Evolutionary conservation across 2,113 vertebrate species (phyloP).

Genomic region (Cheirogaleus medius): DNA sequence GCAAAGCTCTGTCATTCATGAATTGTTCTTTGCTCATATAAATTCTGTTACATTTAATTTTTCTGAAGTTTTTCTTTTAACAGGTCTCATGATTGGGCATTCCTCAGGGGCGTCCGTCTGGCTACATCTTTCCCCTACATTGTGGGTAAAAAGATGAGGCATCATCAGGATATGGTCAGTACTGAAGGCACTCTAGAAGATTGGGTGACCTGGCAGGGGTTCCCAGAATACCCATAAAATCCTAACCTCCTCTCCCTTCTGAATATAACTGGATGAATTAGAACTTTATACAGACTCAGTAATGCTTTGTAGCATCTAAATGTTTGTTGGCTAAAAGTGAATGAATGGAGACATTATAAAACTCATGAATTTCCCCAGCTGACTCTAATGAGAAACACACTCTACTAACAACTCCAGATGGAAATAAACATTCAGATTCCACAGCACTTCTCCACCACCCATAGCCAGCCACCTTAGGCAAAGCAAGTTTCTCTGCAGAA

Average conservation of each 20-base stretch:
- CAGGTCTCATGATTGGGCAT: not conserved
- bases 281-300: not conserved
- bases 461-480: not conserved
- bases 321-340: slow-evolving; percentile 19
- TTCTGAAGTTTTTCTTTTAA: not conserved
- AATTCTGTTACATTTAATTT: not conserved
- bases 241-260: not conserved
- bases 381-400: slow-evolving; percentile 14
- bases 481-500: not conserved
- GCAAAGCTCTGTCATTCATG: not conserved
- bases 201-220: not conserved
- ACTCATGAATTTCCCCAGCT: not conserved
- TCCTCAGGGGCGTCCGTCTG: not conserved
- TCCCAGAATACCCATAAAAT: not conserved
- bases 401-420: not conserved
- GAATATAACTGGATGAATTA: not conserved
- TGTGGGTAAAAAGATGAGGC: not conserved
- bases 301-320: not conserved
- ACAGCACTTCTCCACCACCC: not conserved
- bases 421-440: not conserved
- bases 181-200: not conserved
- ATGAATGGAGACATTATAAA: slow-evolving; percentile 16
- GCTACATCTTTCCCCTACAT: not conserved
- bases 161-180: not conserved
- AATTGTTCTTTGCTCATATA: not conserved